Evolutionary conservation across 2,797 vertebrate species (phyloP).

Genomic region (Dromococcyx pavoninus): DNA sequence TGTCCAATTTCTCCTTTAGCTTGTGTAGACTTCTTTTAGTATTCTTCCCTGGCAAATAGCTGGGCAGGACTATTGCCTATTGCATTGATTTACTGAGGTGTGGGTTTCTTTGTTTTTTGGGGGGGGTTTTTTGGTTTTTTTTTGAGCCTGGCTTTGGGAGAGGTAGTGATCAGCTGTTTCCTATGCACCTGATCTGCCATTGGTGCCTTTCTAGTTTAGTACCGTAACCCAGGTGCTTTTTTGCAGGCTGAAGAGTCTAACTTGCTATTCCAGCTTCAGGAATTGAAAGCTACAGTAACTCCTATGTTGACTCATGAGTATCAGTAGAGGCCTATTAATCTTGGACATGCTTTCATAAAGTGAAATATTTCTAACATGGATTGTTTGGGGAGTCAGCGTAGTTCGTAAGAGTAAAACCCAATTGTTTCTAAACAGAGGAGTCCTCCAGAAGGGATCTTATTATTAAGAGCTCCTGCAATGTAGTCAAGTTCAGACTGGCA

Average conservation of each 20-base stretch:
- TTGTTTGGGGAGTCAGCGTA: not conserved
- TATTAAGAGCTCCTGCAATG: not conserved
- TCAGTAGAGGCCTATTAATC: not conserved
- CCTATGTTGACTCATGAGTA: not conserved
- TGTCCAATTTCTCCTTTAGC: not conserved
- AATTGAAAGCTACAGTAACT: not conserved
- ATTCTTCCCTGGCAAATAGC: not conserved
- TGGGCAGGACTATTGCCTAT: not conserved
- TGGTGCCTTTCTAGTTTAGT: not conserved
- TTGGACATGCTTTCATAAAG: not conserved
- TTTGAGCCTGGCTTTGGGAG: not conserved
- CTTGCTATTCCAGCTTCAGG: not conserved
- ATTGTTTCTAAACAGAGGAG: not conserved
- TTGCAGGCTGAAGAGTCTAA: not conserved
- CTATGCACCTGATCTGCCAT: accelerated
- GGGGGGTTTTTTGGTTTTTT: too few species aligned
- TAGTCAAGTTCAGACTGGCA: constrained; percentile 41
- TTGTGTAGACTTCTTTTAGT: not conserved
- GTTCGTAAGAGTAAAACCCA: not conserved
- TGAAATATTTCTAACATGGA: not conserved
- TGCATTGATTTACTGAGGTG: not conserved
- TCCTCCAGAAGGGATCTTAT: not conserved
- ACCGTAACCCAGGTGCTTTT: not conserved
- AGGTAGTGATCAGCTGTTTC: not conserved
- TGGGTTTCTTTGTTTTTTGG: too few species aligned